Conservation (phyloP, 2,113 vertebrate species). For the Amphilophus citrinellus region DNA sequence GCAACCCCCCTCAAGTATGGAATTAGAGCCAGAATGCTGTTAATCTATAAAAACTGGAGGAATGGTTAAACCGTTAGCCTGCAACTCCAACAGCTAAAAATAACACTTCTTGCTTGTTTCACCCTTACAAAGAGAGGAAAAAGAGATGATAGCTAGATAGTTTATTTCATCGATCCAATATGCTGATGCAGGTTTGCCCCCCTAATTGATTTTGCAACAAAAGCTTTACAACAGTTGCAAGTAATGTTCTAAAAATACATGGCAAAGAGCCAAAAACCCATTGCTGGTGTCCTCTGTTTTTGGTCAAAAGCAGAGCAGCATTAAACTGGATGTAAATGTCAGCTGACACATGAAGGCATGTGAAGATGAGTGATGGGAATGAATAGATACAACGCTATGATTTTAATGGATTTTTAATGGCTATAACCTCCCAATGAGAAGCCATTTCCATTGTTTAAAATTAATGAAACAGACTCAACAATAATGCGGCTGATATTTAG, state of each 20-base stretch:
- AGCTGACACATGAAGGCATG: constrained; percentile 7
- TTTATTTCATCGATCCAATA: background rate
- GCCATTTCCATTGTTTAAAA: constrained; percentile 34
- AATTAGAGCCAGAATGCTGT: background rate
- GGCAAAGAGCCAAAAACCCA: constrained; percentile 25
- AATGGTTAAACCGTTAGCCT: background rate
- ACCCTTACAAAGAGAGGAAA: background rate
- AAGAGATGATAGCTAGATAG: background rate
- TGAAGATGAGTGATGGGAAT: constrained; percentile 37
- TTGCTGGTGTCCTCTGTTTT: background rate
- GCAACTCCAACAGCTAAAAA: background rate
- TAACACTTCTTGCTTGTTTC: background rate
- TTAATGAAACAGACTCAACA: constrained; percentile 40
- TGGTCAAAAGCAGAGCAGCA: background rate
- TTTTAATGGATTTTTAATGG: constrained; percentile 58
- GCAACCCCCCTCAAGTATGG: background rate
- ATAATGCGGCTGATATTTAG: constrained; percentile 32
- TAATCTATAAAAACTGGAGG: background rate
- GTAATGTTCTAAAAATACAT: constrained; percentile 47
- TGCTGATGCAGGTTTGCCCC: background rate
- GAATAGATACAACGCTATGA: constrained; percentile 31
- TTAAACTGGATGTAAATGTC: constrained; percentile 24
- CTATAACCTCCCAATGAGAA: constrained; percentile 38
- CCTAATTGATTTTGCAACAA: background rate
- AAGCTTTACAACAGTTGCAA: constrained; percentile 11